Evolutionary conservation across 2,888 invertebrate genomes (phyloP).

Genomic region (Eudasyphora cyanicolor): DNA sequence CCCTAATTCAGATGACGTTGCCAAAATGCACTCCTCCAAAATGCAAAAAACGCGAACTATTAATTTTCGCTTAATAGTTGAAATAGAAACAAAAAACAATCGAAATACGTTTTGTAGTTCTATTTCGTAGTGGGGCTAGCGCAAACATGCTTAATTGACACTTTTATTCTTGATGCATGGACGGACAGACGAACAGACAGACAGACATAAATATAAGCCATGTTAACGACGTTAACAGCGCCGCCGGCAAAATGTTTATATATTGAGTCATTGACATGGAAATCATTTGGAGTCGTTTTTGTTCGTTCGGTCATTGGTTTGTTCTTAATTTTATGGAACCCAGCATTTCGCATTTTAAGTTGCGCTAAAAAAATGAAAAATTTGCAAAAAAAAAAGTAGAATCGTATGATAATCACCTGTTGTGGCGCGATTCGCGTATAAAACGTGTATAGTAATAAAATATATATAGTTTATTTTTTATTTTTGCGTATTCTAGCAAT

Average conservation of each 20-base stretch:
- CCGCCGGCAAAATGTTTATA: constrained; percentile 26
- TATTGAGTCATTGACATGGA: constrained; percentile 57
- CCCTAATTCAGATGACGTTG: neutral
- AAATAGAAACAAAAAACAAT: constrained; percentile 26
- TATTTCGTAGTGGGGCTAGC: neutral
- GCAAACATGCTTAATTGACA: neutral
- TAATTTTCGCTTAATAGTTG: constrained; percentile 38
- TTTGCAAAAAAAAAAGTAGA: neutral
- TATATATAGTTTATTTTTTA: constrained; percentile 30
- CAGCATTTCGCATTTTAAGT: constrained; percentile 5
- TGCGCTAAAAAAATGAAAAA: neutral
- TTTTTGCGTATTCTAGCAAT: constrained; percentile 41
- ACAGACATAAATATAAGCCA: neutral
- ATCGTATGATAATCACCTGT: constrained; percentile 34
- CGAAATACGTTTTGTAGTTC: constrained; percentile 1
- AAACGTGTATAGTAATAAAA: constrained; percentile 3
- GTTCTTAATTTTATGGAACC: constrained; percentile 5
- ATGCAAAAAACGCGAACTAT: neutral
- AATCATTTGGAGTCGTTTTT: constrained; percentile 6
- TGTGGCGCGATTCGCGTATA: neutral
- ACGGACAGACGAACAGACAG: neutral
- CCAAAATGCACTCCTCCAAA: neutral
- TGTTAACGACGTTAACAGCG: neutral
- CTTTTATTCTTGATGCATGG: neutral
- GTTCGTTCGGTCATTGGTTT: neutral